Evolutionary conservation across 2,113 vertebrate genomes (phyloP).

Genomic region (Pimephales promelas): DNA sequence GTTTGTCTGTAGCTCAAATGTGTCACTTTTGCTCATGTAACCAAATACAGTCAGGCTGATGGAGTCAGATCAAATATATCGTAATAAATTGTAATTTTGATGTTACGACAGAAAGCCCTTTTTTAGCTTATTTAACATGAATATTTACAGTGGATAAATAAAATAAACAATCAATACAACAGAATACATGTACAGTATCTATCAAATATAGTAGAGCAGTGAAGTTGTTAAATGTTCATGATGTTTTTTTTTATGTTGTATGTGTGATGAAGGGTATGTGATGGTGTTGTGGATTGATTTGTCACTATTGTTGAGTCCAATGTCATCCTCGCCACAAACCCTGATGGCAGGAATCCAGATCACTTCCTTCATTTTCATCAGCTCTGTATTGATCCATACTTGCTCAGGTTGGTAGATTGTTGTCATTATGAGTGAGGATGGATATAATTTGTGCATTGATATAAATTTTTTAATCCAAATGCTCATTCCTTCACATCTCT

Average conservation of each 20-base stretch:
- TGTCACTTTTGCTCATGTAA: neutral
- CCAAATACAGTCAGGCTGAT: neutral
- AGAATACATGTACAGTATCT: neutral
- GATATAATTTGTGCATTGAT: neutral
- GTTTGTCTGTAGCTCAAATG: neutral
- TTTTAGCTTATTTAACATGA: no score
- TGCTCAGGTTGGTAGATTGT: neutral
- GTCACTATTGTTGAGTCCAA: neutral
- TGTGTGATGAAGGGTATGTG: neutral
- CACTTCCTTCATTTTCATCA: neutral
- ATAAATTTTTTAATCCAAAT: neutral
- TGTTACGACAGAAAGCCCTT: no score
- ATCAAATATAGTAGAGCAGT: neutral
- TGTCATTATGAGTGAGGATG: neutral
- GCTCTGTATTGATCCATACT: neutral
- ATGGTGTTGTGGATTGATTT: neutral
- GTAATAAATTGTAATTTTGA: no score
- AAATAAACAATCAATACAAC: neutral
- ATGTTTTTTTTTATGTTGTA: neutral
- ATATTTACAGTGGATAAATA: neutral
- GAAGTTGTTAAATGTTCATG: neutral
- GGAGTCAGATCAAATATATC: no score
- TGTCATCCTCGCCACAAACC: neutral
- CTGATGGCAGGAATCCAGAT: neutral
- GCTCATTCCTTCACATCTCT: neutral